Percentiles rank a stretch among this genome's conserved stretches.
Evolutionary conservation across 2,888 invertebrate genomes (phyloP).

Genomic region (Parnassius smintheus): DNA sequence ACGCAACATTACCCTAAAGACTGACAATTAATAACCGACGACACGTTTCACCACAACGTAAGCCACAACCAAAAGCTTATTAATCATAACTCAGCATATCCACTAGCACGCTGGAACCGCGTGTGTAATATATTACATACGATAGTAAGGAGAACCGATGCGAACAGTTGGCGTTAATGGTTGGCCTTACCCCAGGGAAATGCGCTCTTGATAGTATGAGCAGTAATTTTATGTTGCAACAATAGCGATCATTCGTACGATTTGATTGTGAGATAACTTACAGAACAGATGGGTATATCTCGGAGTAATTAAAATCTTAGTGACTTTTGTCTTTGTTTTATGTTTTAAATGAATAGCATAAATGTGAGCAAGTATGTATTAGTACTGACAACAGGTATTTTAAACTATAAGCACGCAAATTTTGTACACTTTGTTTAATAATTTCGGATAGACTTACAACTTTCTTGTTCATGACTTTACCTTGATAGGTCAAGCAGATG

Average conservation of each 20-base stretch:
- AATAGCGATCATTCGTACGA: constrained; percentile 43
- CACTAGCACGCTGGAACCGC: constrained; percentile 36
- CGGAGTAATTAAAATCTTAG: constrained; percentile 11
- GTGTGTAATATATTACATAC: constrained; percentile 44
- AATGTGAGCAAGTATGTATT: too few relatives aligned
- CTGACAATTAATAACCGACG: constrained; percentile 20
- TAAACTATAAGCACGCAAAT: too few relatives aligned
- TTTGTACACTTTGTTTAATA: too few relatives aligned
- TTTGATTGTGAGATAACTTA: constrained; percentile 36
- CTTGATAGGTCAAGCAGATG: too few relatives aligned
- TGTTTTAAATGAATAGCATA: too few relatives aligned
- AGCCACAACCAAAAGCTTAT: constrained; percentile 38
- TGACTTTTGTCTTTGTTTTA: not conserved
- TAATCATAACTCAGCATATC: constrained; percentile 43
- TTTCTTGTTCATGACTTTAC: too few relatives aligned
- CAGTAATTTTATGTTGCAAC: constrained; percentile 73
- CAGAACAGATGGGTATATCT: constrained; percentile 22
- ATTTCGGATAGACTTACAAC: too few relatives aligned
- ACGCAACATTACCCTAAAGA: constrained; percentile 6
- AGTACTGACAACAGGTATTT: too few relatives aligned
- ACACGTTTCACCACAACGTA: constrained; percentile 25
- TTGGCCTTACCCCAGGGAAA: constrained; percentile 70
- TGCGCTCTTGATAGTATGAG: constrained; percentile 67
- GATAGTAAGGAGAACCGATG: constrained; percentile 47
- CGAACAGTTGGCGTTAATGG: constrained; percentile 79